Conservation (phyloP, 2,797 vertebrate genomes). For the Peromyscus melanophrys region DNA sequence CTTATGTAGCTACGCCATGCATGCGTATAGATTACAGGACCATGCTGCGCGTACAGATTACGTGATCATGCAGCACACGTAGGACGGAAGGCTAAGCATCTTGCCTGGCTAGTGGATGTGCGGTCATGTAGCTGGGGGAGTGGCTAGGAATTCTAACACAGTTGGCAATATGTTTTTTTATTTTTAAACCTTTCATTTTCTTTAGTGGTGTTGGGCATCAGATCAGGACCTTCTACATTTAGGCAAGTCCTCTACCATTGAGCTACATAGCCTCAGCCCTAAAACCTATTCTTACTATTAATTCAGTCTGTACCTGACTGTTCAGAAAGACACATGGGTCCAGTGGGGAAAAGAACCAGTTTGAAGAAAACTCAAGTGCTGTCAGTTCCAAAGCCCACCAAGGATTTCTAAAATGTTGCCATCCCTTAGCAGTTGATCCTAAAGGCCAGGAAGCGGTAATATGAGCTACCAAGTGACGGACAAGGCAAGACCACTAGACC, state of each 20-base stretch:
- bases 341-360: neutral
- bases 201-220: neutral
- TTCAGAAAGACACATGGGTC: constrained; percentile 1
- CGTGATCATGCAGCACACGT: too few species aligned
- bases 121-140: too few species aligned
- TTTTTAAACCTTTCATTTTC: neutral
- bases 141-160: too few species aligned
- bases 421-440: neutral
- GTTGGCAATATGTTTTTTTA: too few species aligned
- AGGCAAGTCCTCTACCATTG: neutral
- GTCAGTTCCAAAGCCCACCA: neutral
- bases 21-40: too few species aligned
- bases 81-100: too few species aligned
- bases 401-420: constrained; percentile 2
- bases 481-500: neutral
- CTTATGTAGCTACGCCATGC: too few species aligned
- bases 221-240: neutral
- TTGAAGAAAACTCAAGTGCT: neutral
- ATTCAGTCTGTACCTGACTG: neutral
- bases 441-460: neutral
- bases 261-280: neutral
- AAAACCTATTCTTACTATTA: neutral
- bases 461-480: neutral
- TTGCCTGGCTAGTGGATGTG: too few species aligned
- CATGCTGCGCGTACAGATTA: too few species aligned